A percentile compares a stretch with the other conserved stretches of the same genome.
phyloP scores from a whole-genome alignment of 2,113 vertebrate genomes.

The Orthonyx spaldingii region DNA sequence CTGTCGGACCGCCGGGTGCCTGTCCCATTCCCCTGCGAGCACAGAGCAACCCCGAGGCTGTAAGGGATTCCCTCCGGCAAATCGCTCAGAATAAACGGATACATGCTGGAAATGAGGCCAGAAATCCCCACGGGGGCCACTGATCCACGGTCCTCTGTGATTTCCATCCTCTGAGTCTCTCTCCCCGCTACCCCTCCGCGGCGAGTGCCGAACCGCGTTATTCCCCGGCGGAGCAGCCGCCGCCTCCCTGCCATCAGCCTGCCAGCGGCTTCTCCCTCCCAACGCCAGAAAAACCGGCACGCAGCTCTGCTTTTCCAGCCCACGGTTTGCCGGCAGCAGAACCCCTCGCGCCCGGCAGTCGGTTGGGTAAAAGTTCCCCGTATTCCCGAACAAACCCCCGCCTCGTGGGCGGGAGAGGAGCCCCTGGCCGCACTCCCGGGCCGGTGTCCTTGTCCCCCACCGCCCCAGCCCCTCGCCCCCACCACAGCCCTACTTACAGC shows the following conservation, averaged over 20 bases:
- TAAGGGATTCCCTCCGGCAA: neutral
- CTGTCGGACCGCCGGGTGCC: fast-evolving
- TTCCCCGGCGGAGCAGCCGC: neutral
- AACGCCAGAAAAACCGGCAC: neutral
- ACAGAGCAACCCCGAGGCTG: fast-evolving
- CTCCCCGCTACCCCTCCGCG: neutral
- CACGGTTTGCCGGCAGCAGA: neutral
- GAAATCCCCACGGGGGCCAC: neutral
- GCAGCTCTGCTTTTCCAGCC: neutral
- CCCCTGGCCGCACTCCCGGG: neutral
- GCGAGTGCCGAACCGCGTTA: neutral
- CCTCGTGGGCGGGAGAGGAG: fast-evolving
- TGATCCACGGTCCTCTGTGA: neutral
- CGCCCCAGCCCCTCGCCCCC: neutral
- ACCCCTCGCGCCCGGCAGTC: fast-evolving
- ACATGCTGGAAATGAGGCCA: constrained; percentile 9
- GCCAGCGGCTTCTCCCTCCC: neutral
- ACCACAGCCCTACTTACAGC: constrained; percentile 33
- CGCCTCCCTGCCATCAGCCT: neutral
- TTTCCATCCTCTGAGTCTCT: neutral
- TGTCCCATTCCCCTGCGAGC: neutral
- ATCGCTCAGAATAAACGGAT: neutral
- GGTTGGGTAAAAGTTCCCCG: neutral
- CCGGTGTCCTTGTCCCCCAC: neutral
- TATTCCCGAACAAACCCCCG: neutral